phyloP scores from a whole-genome alignment of 2,113 vertebrate genomes.

The Tichodroma muraria region DNA sequence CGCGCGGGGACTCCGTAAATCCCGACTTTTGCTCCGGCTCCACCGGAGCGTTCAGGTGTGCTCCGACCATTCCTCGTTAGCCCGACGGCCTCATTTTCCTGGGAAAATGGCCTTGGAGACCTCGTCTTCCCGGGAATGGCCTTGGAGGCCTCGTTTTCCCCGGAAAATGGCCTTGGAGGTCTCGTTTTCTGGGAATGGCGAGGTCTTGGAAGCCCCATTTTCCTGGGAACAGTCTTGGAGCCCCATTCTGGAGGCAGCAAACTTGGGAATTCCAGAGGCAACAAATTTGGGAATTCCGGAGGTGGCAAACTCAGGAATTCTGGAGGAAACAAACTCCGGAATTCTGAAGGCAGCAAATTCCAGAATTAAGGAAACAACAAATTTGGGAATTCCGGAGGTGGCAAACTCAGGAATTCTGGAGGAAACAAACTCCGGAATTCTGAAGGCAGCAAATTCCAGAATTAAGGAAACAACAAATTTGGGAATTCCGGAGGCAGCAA shows the following conservation, averaged over 20 bases:
- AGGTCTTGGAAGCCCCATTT: not conserved
- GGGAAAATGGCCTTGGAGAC: not conserved
- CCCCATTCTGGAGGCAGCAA: not conserved
- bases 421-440: not conserved
- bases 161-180: not conserved
- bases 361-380: too few species aligned
- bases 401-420: not conserved
- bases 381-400: accelerated
- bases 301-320: not conserved
- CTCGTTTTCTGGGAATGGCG: too few species aligned
- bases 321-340: accelerated
- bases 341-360: too few species aligned
- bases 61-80: slow-evolving; percentile 68
- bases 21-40: slow-evolving; percentile 50
- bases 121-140: not conserved
- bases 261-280: too few species aligned
- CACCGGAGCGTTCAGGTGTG: slow-evolving; percentile 64
- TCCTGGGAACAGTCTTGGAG: too few species aligned
- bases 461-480: too few species aligned
- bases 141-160: not conserved
- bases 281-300: not conserved
- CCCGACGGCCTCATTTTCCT: slow-evolving; percentile 69
- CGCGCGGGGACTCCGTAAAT: slow-evolving; percentile 66
- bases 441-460: accelerated
- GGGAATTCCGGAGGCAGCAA: not conserved